These are phyloP conservation scores for Hycleus cichorii DNA, from an alignment of 1,140 invertebrate species.

Conservation along the genomic window DNA sequence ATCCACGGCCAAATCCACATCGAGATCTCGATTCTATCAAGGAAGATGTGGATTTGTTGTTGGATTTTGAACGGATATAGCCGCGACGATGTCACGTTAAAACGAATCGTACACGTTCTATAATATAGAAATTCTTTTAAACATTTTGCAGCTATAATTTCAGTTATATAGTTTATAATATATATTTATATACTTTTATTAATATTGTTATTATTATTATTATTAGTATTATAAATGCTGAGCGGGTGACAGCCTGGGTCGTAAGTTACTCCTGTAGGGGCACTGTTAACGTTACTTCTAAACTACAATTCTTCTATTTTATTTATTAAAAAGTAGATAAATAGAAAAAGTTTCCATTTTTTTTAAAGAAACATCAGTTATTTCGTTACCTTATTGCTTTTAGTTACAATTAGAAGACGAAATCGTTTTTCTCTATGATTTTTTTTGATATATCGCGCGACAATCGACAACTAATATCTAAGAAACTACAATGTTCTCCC, in stretches of 20 bases:
- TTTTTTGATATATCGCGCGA: background rate
- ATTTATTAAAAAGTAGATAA: slow-evolving; percentile 35
- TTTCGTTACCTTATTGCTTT: slow-evolving; percentile 43
- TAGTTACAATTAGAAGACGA: slow-evolving; percentile 42
- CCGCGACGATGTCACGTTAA: slow-evolving; percentile 24
- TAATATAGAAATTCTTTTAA: slow-evolving; percentile 38
- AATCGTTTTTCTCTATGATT: slow-evolving; percentile 14
- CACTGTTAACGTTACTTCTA: slow-evolving; percentile 22
- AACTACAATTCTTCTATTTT: slow-evolving; percentile 17
- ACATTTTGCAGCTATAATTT: slow-evolving; percentile 36
- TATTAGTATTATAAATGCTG: slow-evolving; percentile 37
- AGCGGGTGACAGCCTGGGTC: slow-evolving; percentile 39
- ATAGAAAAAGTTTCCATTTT: slow-evolving; percentile 25
- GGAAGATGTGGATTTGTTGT: too few species aligned
- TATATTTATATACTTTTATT: background rate
- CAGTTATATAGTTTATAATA: slow-evolving; percentile 30
- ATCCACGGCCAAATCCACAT: too few species aligned
- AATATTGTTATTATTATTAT: background rate
- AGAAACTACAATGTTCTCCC: too few species aligned
- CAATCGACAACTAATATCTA: too few species aligned
- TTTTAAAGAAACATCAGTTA: slow-evolving; percentile 30
- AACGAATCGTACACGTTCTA: slow-evolving; percentile 32
- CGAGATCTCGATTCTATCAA: too few species aligned
- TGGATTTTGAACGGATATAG: background rate
- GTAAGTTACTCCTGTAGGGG: slow-evolving; percentile 25